These are phyloP conservation scores for Channallabes apus DNA, from an alignment of 2,797 vertebrate genomes.

Conservation along the genomic window DNA sequence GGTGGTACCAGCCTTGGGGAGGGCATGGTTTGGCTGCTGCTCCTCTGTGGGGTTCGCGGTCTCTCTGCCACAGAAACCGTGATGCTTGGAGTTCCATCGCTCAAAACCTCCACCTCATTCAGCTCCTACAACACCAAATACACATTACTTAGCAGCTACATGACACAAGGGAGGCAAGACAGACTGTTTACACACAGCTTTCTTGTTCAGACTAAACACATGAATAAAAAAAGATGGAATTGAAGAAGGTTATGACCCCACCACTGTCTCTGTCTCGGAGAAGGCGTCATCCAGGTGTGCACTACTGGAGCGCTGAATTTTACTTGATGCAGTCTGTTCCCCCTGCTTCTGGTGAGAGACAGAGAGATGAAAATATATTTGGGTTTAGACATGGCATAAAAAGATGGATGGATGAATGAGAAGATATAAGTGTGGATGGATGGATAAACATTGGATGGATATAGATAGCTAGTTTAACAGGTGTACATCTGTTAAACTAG, in stretches of 20 bases:
- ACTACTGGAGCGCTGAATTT: constrained; percentile 67
- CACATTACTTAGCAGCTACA: constrained; percentile 30
- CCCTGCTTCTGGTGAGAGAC: constrained; percentile 28
- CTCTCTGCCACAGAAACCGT: constrained; percentile 69
- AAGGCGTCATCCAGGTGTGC: constrained; percentile 68
- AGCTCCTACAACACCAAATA: constrained; percentile 63
- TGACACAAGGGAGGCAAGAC: not conserved
- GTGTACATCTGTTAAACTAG: no score
- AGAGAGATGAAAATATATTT: not conserved
- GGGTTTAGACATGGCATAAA: not conserved
- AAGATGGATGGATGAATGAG: not conserved
- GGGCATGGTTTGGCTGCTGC: constrained; percentile 58
- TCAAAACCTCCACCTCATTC: constrained; percentile 68
- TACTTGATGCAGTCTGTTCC: constrained; percentile 55
- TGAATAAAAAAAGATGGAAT: not conserved
- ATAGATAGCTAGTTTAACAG: no score
- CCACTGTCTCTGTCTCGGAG: constrained; percentile 68
- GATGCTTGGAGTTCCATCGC: constrained; percentile 65
- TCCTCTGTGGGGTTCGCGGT: constrained; percentile 72
- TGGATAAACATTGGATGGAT: not conserved
- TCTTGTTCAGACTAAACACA: not conserved
- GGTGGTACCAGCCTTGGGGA: constrained; percentile 48
- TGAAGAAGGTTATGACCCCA: constrained; percentile 37
- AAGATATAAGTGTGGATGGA: not conserved
- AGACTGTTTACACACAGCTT: not conserved